Base-by-base conservation (phyloP, 2,888 invertebrate species). In the Noctua pronuba region DNA sequence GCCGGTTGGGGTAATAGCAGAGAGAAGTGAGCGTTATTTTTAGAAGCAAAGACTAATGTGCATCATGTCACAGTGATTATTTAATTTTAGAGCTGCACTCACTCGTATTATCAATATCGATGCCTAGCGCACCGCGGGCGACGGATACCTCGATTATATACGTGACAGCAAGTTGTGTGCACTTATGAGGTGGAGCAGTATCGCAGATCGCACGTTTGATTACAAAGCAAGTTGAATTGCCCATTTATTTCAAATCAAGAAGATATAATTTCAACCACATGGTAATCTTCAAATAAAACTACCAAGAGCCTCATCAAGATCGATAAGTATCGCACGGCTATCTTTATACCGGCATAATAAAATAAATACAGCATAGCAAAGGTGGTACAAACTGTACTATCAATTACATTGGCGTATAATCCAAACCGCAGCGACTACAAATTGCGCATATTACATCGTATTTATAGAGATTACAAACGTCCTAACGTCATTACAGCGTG, bases 381-480 rank as follows among this genome's bases (percentile, higher is more conserved):
- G 75, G 49, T 67, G 70, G 71, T 73, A 71, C 75, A 75, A 84
- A 84, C 84, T 67, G 80, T 78, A 87, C 82, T 82, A 82, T 86
- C 82, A 82, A 85, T 87, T 77, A 87, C 72, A 79, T 73, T 44
- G 82, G 66, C 71, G 65, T 75, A 80, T 86, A 82, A 86, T 86
- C 86, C 79, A 73, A 86, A 82, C 88, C 82, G 73, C 86, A 87
- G 79, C 70, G 66, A 73, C 71, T 85, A 83, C 83, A 86, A 86
- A 86, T 86, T 86, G 86, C 86, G 69, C 80, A 79, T 80, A 82
- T 81, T 78, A 86, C 79, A 73, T 72, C 77, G 72, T 84, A 84
- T 84, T 86, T 88, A 86, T 79, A 87, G 82, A 82, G 77, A 85
- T 80, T 83, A 81, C 83, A 80, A 85, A 85, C 76, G 80, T 82